Evolutionary conservation across 2,797 vertebrate genomes (phyloP).

Genomic region (Sebastes iracundus): DNA sequence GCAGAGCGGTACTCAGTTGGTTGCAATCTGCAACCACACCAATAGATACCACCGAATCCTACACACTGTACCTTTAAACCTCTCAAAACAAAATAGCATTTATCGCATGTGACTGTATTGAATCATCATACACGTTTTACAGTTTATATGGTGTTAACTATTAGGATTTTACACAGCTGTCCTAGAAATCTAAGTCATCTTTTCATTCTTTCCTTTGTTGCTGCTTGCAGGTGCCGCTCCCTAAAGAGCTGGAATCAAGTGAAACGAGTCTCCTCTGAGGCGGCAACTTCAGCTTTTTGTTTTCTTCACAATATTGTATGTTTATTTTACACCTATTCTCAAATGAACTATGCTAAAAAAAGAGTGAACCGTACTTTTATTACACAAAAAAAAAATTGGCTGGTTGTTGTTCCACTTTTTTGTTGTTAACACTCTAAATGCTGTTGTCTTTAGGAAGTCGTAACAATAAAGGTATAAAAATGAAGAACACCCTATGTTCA

Average conservation of each 20-base stretch:
- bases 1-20: too few species aligned
- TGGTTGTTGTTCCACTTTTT: constrained; percentile 5
- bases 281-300: not conserved
- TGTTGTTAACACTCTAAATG: not conserved
- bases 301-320: constrained; percentile 3
- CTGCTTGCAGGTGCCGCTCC: constrained; percentile 89
- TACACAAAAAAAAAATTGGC: not conserved
- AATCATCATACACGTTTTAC: not conserved
- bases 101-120: not conserved
- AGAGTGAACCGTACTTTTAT: not conserved
- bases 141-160: not conserved
- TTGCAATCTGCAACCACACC: too few species aligned
- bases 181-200: not conserved
- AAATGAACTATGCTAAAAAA: not conserved
- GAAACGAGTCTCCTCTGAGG: constrained; percentile 80
- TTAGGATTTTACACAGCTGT: not conserved
- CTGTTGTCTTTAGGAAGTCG: not conserved
- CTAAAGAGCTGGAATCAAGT: constrained; percentile 90
- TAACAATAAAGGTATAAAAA: not conserved
- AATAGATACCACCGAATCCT: too few species aligned
- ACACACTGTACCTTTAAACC: rapidly evolving
- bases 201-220: constrained; percentile 3
- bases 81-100: not conserved
- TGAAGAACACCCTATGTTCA: not conserved
- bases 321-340: constrained; percentile 25